These are phyloP conservation scores for Raja brachyura DNA, from an alignment of 2,113 vertebrate genomes.

Conservation along the genomic window DNA sequence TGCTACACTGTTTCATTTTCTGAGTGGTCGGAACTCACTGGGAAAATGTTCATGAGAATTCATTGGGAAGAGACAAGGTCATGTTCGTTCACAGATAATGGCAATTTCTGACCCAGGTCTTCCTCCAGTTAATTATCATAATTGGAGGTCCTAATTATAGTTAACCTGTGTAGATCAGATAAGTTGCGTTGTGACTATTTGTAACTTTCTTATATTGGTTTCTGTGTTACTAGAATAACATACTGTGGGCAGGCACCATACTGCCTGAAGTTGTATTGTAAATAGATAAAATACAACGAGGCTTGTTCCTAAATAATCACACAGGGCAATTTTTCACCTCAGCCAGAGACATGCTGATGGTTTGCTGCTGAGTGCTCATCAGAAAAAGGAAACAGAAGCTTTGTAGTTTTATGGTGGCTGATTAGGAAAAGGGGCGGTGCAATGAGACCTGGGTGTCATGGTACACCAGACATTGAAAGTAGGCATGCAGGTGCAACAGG, in stretches of 20 bases:
- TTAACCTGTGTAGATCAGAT: not conserved
- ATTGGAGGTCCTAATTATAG: not conserved
- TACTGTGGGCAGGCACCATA: not conserved
- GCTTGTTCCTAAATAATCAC: not conserved
- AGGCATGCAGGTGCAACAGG: too few species aligned
- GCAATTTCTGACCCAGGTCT: not conserved
- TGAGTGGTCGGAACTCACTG: not conserved
- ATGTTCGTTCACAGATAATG: not conserved
- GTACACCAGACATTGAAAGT: too few species aligned
- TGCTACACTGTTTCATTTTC: not conserved
- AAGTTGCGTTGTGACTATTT: not conserved
- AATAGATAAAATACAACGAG: not conserved
- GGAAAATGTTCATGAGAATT: not conserved
- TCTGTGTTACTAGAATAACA: not conserved
- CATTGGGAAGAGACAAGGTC: not conserved
- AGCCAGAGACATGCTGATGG: too few species aligned
- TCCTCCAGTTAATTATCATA: not conserved
- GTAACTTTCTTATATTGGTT: not conserved
- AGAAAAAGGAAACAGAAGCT: not conserved
- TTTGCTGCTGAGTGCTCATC: too few species aligned
- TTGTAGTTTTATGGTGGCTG: not conserved
- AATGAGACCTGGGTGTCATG: too few species aligned
- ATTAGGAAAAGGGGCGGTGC: too few species aligned
- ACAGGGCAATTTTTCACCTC: not conserved
- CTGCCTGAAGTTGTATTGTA: not conserved